A percentile compares a stretch with the other conserved stretches of the same genome.
Evolutionary conservation across 2,888 invertebrate species (phyloP).

Genomic region (Tribolium freemani): DNA sequence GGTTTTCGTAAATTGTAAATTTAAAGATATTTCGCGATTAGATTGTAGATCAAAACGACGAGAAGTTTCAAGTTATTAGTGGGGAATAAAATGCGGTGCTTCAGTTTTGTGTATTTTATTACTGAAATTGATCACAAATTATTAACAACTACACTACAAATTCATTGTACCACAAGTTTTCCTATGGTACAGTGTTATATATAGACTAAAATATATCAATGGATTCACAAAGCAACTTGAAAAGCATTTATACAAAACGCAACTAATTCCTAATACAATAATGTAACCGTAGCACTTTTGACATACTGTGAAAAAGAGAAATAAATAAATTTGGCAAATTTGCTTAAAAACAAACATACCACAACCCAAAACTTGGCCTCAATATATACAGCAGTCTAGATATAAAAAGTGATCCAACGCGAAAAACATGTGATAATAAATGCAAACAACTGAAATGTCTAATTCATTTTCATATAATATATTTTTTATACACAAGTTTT

Average conservation of each 20-base stretch:
- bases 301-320: slow-evolving; percentile 28
- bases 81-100: background rate
- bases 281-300: slow-evolving; percentile 33
- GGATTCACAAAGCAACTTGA: slow-evolving; percentile 56
- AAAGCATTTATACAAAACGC: slow-evolving; percentile 52
- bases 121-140: slow-evolving; percentile 60
- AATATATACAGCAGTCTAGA: slow-evolving; percentile 47
- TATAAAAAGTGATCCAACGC: slow-evolving; percentile 26
- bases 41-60: no score
- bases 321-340: slow-evolving; percentile 39
- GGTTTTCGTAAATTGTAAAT: background rate
- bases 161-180: slow-evolving; percentile 50
- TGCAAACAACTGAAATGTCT: slow-evolving; percentile 44
- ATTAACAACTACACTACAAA: slow-evolving; percentile 56
- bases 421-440: slow-evolving; percentile 40
- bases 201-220: slow-evolving; percentile 59
- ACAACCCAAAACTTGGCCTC: slow-evolving; percentile 38
- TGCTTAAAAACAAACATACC: slow-evolving; percentile 45
- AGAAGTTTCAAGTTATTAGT: background rate
- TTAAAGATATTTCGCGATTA: background rate
- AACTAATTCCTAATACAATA: slow-evolving; percentile 50
- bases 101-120: slow-evolving; percentile 54
- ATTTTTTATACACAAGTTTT: slow-evolving; percentile 45
- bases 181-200: slow-evolving; percentile 55
- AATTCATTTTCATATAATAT: slow-evolving; percentile 38